Percentiles rank a stretch among this genome's conserved stretches.
phyloP scores from a whole-genome alignment of 2,113 vertebrate species.

The Heterotis niloticus region DNA sequence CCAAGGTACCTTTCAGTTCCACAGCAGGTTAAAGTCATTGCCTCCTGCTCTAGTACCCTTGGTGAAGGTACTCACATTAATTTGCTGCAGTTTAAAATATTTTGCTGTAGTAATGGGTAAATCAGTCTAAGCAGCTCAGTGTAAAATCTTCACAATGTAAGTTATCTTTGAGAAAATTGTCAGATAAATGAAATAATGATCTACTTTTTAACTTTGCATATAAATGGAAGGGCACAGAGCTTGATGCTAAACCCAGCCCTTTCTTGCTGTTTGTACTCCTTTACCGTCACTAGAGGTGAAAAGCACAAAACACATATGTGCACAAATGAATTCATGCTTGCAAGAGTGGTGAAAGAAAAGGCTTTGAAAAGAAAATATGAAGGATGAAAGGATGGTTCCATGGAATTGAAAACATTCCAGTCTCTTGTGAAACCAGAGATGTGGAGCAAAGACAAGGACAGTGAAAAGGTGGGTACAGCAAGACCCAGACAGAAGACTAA shows the following conservation, averaged over 20 bases:
- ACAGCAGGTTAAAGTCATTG: too few species aligned
- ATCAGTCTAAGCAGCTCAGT: too few species aligned
- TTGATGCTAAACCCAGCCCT: not conserved
- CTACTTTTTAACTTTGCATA: slow-evolving; percentile 21
- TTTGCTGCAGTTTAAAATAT: too few species aligned
- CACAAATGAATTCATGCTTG: slow-evolving; percentile 38
- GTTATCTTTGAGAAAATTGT: too few species aligned
- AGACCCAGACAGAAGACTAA: not conserved
- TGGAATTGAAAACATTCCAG: slow-evolving; percentile 30
- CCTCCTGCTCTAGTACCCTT: too few species aligned
- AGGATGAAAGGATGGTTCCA: slow-evolving; percentile 33
- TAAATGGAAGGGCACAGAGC: slow-evolving; percentile 6
- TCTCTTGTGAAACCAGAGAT: slow-evolving; percentile 17
- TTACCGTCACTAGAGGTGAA: slow-evolving; percentile 28
- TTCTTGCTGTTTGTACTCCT: slow-evolving; percentile 18
- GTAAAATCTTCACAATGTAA: too few species aligned
- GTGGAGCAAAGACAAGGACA: not conserved
- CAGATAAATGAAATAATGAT: not conserved
- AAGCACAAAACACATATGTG: slow-evolving; percentile 36
- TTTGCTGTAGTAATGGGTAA: too few species aligned
- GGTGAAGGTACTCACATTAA: too few species aligned
- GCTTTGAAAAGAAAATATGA: not conserved
- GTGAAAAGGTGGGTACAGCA: not conserved
- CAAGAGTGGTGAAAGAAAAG: slow-evolving; percentile 24
- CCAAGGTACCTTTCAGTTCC: not conserved